phyloP scores from a whole-genome alignment of 1,140 invertebrate genomes.

The Agrypnia vestita region DNA sequence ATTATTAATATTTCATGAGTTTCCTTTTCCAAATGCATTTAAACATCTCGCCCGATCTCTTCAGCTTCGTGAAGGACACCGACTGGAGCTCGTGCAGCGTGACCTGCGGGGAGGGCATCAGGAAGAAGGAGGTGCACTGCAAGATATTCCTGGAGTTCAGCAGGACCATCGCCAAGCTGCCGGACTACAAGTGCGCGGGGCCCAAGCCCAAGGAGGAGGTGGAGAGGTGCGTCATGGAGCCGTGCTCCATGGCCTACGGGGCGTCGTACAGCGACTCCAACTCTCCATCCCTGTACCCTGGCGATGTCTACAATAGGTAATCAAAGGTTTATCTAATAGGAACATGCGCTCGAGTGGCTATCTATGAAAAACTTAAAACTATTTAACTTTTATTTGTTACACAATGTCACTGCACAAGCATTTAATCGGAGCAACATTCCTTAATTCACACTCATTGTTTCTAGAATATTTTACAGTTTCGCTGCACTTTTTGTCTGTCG shows the following conservation, averaged over 20 bases:
- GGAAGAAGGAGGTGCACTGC: constrained; percentile 87
- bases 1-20: too few relatives aligned
- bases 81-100: constrained; percentile 93
- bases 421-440: too few relatives aligned
- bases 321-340: too few relatives aligned
- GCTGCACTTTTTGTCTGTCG: too few relatives aligned
- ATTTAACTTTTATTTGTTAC: too few relatives aligned
- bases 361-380: too few relatives aligned
- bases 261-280: constrained; percentile 78
- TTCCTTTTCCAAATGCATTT: too few relatives aligned
- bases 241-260: constrained; percentile 80
- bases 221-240: constrained; percentile 84
- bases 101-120: constrained; percentile 90
- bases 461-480: too few relatives aligned
- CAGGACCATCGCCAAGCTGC: constrained; percentile 86
- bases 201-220: constrained; percentile 85
- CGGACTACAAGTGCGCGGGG: constrained; percentile 90
- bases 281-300: constrained; percentile 64
- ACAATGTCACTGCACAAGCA: too few relatives aligned
- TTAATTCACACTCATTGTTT: too few relatives aligned
- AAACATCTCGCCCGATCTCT: too few relatives aligned
- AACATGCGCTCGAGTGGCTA: too few relatives aligned
- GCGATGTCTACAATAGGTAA: constrained; percentile 50
- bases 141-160: constrained; percentile 96
- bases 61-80: constrained; percentile 75